Evolutionary conservation across 2,888 invertebrate genomes (phyloP).

Genomic region (Smittia aterrima): DNA sequence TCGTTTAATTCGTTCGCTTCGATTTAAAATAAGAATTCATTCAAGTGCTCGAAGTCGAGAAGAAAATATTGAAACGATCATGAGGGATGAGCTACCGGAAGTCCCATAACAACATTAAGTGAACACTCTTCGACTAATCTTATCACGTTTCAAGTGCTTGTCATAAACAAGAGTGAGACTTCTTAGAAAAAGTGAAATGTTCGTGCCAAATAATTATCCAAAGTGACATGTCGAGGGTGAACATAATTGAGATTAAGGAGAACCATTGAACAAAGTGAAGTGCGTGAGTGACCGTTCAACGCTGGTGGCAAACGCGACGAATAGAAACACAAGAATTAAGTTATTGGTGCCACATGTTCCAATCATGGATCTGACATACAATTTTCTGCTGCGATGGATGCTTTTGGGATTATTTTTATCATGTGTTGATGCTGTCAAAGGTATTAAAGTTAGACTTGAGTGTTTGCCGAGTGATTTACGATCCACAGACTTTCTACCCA

Average conservation of each 20-base stretch:
- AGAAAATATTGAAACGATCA: too few relatives aligned
- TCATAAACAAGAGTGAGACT: not conserved
- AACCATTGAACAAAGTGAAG: not conserved
- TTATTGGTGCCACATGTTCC: constrained; percentile 33
- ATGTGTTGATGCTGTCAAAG: constrained; percentile 40
- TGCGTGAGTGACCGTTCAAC: too few relatives aligned
- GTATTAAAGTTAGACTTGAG: constrained; percentile 1
- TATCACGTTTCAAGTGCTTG: not conserved
- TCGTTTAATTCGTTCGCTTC: not conserved
- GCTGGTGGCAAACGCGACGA: not conserved
- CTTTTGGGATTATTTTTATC: constrained; percentile 39
- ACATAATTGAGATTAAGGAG: not conserved
- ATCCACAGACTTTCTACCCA: too few relatives aligned
- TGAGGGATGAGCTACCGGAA: too few relatives aligned
- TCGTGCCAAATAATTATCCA: not conserved
- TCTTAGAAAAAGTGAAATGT: not conserved
- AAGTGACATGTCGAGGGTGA: not conserved
- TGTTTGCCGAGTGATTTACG: constrained; percentile 8
- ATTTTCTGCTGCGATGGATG: constrained; percentile 36
- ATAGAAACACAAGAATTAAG: not conserved
- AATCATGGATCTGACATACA: constrained; percentile 26
- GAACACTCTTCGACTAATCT: not conserved
- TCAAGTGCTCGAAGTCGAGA: too few relatives aligned
- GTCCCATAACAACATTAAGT: too few relatives aligned
- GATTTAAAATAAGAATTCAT: not conserved